Percentiles rank a stretch among this genome's conserved stretches.
Evolutionary conservation across 2,113 vertebrate genomes (phyloP).

Genomic region (Alethe diademata): DNA sequence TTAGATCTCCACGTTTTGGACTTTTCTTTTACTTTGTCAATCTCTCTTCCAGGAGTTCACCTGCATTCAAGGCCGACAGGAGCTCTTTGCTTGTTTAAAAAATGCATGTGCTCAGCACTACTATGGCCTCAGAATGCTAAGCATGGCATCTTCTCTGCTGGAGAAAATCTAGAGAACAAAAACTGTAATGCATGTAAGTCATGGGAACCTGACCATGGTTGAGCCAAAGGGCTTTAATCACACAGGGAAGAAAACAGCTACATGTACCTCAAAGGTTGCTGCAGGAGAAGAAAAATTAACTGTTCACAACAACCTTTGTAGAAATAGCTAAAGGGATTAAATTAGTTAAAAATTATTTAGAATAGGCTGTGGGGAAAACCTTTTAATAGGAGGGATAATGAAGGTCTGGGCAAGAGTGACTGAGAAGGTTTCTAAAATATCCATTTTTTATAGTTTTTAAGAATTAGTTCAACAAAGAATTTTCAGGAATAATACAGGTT

Average conservation of each 20-base stretch:
- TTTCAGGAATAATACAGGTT: neutral
- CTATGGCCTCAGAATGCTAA: neutral
- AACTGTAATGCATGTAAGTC: rapidly evolving
- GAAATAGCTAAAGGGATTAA: neutral
- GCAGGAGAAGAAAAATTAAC: neutral
- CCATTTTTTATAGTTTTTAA: neutral
- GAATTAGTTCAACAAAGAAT: neutral
- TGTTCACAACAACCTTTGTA: neutral
- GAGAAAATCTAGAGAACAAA: neutral
- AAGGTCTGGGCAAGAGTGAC: neutral
- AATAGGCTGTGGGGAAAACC: neutral
- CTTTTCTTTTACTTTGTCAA: neutral
- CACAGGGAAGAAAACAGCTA: neutral
- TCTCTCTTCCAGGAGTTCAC: neutral
- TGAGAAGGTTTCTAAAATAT: neutral
- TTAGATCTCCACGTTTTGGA: neutral
- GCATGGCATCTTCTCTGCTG: neutral
- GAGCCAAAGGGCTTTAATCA: neutral
- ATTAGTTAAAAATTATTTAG: neutral
- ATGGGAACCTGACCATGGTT: neutral
- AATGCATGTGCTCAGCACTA: neutral
- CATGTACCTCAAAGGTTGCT: neutral
- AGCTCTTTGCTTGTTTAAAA: neutral
- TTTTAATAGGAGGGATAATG: neutral
- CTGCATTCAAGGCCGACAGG: neutral